A percentile compares a stretch with the other conserved stretches of the same genome.
These are phyloP conservation scores for Schrankia costaestrigalis DNA, from an alignment of 2,888 invertebrate species.

Conservation along the genomic window DNA sequence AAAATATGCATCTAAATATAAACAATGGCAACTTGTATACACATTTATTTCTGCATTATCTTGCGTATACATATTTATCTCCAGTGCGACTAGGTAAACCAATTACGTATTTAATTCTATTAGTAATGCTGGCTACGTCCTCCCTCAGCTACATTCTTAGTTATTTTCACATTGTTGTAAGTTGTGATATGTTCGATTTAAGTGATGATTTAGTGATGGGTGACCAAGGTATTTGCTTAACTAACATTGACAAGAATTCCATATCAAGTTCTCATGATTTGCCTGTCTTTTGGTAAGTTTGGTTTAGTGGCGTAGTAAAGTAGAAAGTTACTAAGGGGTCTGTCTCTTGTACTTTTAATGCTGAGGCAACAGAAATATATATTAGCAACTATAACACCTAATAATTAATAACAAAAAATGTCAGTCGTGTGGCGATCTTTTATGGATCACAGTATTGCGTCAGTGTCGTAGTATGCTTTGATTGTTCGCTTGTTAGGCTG, in stretches of 20 bases:
- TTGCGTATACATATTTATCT: constrained; percentile 19
- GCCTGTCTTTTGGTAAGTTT: constrained; percentile 48
- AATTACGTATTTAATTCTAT: constrained; percentile 64
- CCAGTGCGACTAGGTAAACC: constrained; percentile 47
- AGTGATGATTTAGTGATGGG: constrained; percentile 17
- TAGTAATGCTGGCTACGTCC: constrained; percentile 39
- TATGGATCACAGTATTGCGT: constrained; percentile 38
- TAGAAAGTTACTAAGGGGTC: no score
- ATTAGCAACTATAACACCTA: not conserved
- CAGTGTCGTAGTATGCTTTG: constrained; percentile 46
- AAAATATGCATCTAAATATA: constrained; percentile 6
- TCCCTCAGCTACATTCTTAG: constrained; percentile 32
- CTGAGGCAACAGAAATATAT: not conserved
- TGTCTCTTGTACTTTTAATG: no score
- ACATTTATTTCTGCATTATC: constrained; percentile 20
- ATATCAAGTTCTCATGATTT: constrained; percentile 30
- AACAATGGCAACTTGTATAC: constrained; percentile 5
- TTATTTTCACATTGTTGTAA: constrained; percentile 25
- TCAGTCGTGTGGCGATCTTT: constrained; percentile 28
- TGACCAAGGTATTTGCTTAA: constrained; percentile 42
- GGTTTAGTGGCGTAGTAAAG: not conserved
- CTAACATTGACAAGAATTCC: constrained; percentile 24
- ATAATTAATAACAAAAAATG: constrained; percentile 9
- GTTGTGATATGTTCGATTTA: constrained; percentile 10
- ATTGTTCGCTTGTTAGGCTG: constrained; percentile 49